A percentile compares a stretch with the other conserved stretches of the same genome.
Evolutionary conservation across 92 coral and sea anemone species (phyloP).

Genomic region (Palythoa heliodiscus): DNA sequence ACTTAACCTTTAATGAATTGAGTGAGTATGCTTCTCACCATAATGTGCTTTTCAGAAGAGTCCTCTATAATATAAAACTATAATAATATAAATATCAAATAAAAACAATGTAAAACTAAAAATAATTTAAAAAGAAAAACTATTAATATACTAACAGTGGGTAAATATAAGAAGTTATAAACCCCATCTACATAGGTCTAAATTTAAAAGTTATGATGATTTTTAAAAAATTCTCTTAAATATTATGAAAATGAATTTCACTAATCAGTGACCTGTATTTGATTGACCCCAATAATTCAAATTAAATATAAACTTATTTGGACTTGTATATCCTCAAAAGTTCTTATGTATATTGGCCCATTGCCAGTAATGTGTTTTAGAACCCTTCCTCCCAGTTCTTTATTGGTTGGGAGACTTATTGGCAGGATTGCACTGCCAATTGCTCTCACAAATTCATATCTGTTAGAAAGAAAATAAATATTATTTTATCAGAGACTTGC

Average conservation of each 20-base stretch:
- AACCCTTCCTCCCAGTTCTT: slow-evolving; percentile 38
- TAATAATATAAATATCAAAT: no score
- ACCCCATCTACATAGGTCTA: no score
- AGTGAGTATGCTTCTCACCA: neutral
- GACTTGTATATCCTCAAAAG: slow-evolving; percentile 21
- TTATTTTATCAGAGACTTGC: no score
- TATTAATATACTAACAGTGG: no score
- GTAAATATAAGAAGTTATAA: no score
- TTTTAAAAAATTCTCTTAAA: neutral
- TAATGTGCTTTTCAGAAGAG: neutral
- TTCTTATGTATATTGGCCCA: slow-evolving; percentile 47
- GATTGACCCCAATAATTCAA: neutral
- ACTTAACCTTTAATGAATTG: no score
- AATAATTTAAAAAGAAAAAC: neutral
- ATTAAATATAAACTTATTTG: slow-evolving; percentile 8
- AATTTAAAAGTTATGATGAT: neutral
- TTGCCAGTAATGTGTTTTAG: slow-evolving; percentile 48
- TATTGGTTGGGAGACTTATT: slow-evolving; percentile 22
- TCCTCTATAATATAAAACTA: neutral
- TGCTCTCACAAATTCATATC: slow-evolving; percentile 52
- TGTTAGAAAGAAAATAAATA: slow-evolving; percentile 13
- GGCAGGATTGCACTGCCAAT: slow-evolving; percentile 38
- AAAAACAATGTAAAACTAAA: neutral
- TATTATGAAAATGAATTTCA: no score
- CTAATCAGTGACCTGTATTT: neutral